A percentile compares a stretch with the other conserved stretches of the same genome.
Conservation (phyloP, 1,140 invertebrate species). For the Andrena cerasifolii region DNA sequence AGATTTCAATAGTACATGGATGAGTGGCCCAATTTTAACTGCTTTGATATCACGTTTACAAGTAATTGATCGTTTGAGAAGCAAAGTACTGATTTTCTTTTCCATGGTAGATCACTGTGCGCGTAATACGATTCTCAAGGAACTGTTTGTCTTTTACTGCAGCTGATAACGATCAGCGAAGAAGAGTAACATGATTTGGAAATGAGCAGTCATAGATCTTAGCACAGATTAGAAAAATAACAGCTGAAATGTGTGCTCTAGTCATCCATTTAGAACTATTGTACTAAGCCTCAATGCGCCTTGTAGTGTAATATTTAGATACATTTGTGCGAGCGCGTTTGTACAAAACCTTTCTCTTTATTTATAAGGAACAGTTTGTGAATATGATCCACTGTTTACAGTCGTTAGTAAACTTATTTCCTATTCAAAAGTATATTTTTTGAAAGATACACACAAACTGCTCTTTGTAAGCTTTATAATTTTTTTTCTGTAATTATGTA, state of each 20-base stretch:
- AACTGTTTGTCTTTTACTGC: slow-evolving; percentile 22
- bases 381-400: not conserved
- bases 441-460: not conserved
- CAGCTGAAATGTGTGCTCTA: slow-evolving; percentile 77
- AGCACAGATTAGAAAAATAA: slow-evolving; percentile 54
- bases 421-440: not conserved
- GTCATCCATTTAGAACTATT: slow-evolving; percentile 73
- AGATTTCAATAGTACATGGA: slow-evolving; percentile 2
- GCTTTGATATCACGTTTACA: slow-evolving; percentile 30
- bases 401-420: not conserved
- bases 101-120: slow-evolving; percentile 24
- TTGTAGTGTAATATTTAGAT: slow-evolving; percentile 66
- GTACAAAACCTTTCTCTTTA: slow-evolving; percentile 37
- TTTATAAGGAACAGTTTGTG: not conserved
- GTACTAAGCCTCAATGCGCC: slow-evolving; percentile 70
- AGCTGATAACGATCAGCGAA: slow-evolving; percentile 44
- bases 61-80: slow-evolving; percentile 34
- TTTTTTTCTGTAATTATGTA: not conserved
- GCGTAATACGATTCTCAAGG: slow-evolving; percentile 20
- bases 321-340: slow-evolving; percentile 51
- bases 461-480: not conserved
- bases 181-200: slow-evolving; percentile 24
- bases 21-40: not conserved
- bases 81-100: slow-evolving; percentile 6
- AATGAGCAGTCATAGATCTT: slow-evolving; percentile 42